phyloP scores from a whole-genome alignment of 2,888 invertebrate genomes.

The Torymus tubicola region DNA sequence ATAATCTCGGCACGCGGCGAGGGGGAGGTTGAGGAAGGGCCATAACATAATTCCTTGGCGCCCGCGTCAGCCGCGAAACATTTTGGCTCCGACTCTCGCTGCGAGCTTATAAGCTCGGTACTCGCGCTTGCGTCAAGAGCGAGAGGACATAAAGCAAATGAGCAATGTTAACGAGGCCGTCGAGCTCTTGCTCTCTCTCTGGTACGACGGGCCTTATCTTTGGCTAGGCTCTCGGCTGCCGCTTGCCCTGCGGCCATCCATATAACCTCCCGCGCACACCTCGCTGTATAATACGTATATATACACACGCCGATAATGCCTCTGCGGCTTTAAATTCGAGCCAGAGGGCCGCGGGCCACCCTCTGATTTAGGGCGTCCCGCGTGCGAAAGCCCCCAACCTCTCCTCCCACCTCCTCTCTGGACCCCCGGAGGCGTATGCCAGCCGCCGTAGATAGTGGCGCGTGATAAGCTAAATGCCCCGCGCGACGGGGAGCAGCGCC shows the following conservation, averaged over 20 bases:
- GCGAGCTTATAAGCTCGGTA: too few relatives aligned
- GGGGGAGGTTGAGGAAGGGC: too few relatives aligned
- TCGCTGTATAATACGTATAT: neutral
- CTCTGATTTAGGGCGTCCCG: constrained; percentile 71
- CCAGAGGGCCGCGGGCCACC: constrained; percentile 60
- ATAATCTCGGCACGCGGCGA: neutral
- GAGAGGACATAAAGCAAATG: constrained; percentile 42
- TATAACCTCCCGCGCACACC: neutral
- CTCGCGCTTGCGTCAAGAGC: constrained; percentile 1
- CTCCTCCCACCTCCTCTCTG: constrained; percentile 1
- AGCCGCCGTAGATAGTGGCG: constrained; percentile 69
- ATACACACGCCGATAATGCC: constrained; percentile 65
- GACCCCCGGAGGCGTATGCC: constrained; percentile 68
- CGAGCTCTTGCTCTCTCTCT: too few relatives aligned
- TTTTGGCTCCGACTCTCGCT: neutral
- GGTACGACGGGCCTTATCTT: constrained; percentile 54
- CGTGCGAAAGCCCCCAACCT: neutral
- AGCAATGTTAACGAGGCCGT: constrained; percentile 43
- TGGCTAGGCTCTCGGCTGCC: neutral
- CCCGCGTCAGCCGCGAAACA: too few relatives aligned
- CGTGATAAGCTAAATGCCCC: constrained; percentile 74
- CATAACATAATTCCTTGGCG: neutral
- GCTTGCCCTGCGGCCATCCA: neutral
- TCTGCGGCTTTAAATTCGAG: constrained; percentile 70
- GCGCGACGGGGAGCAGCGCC: constrained; percentile 28